Conservation (phyloP, 2,797 vertebrate species). For the Darevskia nairensis region DNA sequence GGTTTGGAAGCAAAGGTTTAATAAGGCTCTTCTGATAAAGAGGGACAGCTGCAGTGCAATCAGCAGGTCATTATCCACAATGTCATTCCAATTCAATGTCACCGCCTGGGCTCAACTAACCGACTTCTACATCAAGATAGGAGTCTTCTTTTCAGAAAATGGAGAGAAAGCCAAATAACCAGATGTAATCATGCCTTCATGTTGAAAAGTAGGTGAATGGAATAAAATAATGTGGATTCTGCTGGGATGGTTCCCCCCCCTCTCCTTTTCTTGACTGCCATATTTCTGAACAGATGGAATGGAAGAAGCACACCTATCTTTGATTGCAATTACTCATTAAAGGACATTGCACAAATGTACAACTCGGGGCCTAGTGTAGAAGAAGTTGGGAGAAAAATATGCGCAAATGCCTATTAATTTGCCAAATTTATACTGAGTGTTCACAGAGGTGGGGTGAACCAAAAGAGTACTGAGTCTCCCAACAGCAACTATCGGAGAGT, state of each 20-base stretch:
- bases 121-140: slow-evolving; percentile 26
- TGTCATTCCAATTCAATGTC: slow-evolving; percentile 56
- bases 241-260: background rate
- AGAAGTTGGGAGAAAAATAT: background rate
- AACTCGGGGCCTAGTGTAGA: background rate
- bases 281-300: background rate
- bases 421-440: background rate
- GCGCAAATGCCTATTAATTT: background rate
- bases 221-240: background rate
- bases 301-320: background rate
- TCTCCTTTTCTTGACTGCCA: background rate
- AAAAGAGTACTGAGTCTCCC: background rate
- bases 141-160: slow-evolving; percentile 8
- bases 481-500: background rate
- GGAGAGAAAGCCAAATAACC: slow-evolving; percentile 15
- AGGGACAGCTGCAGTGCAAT: slow-evolving; percentile 42
- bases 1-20: slow-evolving; percentile 44
- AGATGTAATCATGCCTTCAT: background rate
- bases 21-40: slow-evolving; percentile 43
- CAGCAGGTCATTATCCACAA: slow-evolving; percentile 60
- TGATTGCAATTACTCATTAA: slow-evolving; percentile 11
- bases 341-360: background rate
- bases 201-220: background rate
- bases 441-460: background rate
- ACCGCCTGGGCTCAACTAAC: slow-evolving; percentile 35